phyloP scores from a whole-genome alignment of 2,113 vertebrate genomes.

The Meles meles region DNA sequence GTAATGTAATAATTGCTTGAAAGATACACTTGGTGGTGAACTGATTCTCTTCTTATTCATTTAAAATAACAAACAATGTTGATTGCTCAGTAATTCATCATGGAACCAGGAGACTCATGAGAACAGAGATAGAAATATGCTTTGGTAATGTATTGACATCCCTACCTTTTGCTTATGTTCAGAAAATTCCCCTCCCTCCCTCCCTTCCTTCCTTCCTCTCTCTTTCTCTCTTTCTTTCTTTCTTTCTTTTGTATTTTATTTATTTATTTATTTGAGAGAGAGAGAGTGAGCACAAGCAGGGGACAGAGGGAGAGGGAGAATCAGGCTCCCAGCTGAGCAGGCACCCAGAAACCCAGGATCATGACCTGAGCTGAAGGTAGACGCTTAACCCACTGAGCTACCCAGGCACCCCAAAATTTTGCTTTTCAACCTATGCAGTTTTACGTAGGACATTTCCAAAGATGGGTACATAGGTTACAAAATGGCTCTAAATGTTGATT shows the following conservation, averaged over 20 bases:
- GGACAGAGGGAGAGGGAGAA: too few species aligned
- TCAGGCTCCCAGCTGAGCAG: too few species aligned
- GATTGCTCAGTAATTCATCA: slow-evolving; percentile 54
- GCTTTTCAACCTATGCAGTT: slow-evolving; percentile 76
- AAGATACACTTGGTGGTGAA: slow-evolving; percentile 48
- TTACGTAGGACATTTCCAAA: slow-evolving; percentile 74
- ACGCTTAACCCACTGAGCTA: too few species aligned
- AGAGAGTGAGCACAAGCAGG: too few species aligned
- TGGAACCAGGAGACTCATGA: slow-evolving; percentile 65
- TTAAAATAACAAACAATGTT: slow-evolving; percentile 68
- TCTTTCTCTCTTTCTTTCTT: too few species aligned
- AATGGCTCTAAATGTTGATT: slow-evolving; percentile 77
- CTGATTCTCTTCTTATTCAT: slow-evolving; percentile 51
- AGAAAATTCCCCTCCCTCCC: slow-evolving; percentile 76
- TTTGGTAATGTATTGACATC: slow-evolving; percentile 74
- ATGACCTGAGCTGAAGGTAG: too few species aligned
- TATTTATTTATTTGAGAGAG: neutral
- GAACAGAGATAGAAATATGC: slow-evolving; percentile 39
- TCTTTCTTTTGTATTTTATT: too few species aligned
- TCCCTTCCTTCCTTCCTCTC: slow-evolving; percentile 46
- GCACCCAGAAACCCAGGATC: too few species aligned
- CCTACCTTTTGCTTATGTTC: slow-evolving; percentile 74
- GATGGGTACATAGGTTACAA: slow-evolving; percentile 79
- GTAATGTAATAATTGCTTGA: slow-evolving; percentile 44
- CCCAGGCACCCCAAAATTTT: neutral